Evolutionary conservation across 2,888 invertebrate species (phyloP), one percentile per base, ranked within the genome.

Genomic region (Drosophila mulleri): DNA sequence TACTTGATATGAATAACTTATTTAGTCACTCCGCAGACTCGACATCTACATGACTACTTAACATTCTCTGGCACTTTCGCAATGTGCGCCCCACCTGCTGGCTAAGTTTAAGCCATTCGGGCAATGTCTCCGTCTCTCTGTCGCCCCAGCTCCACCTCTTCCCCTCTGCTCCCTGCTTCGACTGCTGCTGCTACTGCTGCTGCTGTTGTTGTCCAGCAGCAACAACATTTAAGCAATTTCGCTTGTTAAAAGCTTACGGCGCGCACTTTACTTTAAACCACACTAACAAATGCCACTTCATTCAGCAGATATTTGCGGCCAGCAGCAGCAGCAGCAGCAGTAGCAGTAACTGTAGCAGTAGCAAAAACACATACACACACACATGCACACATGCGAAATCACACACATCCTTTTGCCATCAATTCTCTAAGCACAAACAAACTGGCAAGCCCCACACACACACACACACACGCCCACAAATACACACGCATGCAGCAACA

Each of bases 351-450:
- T n/a, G 39, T 41, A 54, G 26, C 54, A 42, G 74, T 61, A 61
- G 75, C 75, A 74, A 69, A 74, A 64, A 74, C 63, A 75, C 32
- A 61, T 65, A 68, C 60, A 47, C 35, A 54, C 67, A 50, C 53
- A 53, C 61, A 37, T 48, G 67, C 61, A 66, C 57, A 67, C 53
- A 63, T 63, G 75, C 62, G 72, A 81, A 80, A 80, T 86, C 88
- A 88, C 86, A 88, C 89, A 86, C 86, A 88, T 86, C 86, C 86
- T 86, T 86, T 86, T 86, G 80, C 86, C 86, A 86, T 86, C 86
- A 86, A 86, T 86, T 86, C 88, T 86, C 88, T 88, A 81, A 86
- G 88, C 88, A 88, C 84, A 88, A 88, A 85, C 84, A 85, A 85
- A 82, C 87, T 87, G 79, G 70, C 72, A 59, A 75, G 78, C 54